Evolutionary conservation across 1,140 invertebrate genomes (phyloP), one percentile per base, ranked within the genome.

Genomic region (Drosophila sturtevanti): DNA sequence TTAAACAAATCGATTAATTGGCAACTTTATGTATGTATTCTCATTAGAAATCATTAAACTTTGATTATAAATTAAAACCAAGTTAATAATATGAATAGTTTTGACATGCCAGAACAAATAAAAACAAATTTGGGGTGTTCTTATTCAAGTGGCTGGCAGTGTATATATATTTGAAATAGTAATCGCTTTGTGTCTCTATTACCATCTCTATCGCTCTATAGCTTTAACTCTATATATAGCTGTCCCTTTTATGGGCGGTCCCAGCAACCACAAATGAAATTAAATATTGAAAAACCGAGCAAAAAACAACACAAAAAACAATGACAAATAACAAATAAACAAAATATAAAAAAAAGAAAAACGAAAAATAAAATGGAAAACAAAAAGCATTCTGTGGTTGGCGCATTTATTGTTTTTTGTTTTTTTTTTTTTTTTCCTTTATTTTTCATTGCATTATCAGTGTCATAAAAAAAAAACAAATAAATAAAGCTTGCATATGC

Each of bases 221-320:
- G 48, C 48, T 54, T 27, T 34, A n/a, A 35, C 37, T 70, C 24
- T 56, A 64, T 70, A 64, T 70, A 63, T 69, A 48, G 61, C 63
- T 12, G 48, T 48, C 55, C 21, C 69, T 76, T 68, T 76, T 52
- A 62, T 60, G 64, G 64, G 58, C 16, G 60, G 31, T 18, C 16
- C 61, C 24, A 14, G 16, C 64, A 63, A 80, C 84, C 84, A 68
- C 84, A 89, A 89, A 89, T 89, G 73, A 89, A 89, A 89, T 89
- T 84, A 89, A 84, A 89, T 89, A 84, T 80, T 74, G 71, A 16
- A 21, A 48, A 48, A 44, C 14, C 67, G 60, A 71, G 56, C 27
- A 35, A 24, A 21, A 21, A 31, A 31, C 2, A n/a, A n/a, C 16
- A 61, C 63, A 74, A 67, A 65, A 79, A 68, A 73, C 63, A 75